Evolutionary conservation across 2,888 invertebrate species (phyloP).

Genomic region (Disparrhopalites patrizii): DNA sequence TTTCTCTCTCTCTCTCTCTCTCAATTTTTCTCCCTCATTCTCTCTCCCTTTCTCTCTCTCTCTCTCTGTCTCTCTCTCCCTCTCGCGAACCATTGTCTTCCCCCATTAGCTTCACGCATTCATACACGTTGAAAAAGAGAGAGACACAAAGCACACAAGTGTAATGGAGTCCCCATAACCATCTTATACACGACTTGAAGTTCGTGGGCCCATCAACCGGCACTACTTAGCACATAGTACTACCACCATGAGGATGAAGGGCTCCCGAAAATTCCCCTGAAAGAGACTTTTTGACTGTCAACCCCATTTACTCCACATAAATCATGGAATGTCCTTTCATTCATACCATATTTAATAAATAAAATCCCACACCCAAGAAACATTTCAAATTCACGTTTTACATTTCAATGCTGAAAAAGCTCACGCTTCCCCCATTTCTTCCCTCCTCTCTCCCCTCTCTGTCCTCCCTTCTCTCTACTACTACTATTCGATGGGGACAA

Average conservation of each 20-base stretch:
- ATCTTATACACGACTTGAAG: too few relatives aligned
- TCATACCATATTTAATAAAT: constrained; percentile 28
- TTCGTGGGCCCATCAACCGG: too few relatives aligned
- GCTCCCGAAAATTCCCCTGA: constrained; percentile 15
- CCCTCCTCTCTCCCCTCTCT: too few relatives aligned
- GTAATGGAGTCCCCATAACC: too few relatives aligned
- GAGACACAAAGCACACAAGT: too few relatives aligned
- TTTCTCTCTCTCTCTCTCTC: constrained; percentile 36
- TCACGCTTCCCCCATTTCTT: too few relatives aligned
- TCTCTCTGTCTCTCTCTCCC: constrained; percentile 27
- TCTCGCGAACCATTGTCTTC: constrained; percentile 25
- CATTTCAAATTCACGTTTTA: constrained; percentile 22
- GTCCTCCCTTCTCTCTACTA: too few relatives aligned
- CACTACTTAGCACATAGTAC: too few relatives aligned
- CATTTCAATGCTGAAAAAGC: constrained; percentile 12
- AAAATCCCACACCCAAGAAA: constrained; percentile 29
- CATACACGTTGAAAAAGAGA: too few relatives aligned
- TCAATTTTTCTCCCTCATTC: constrained; percentile 37
- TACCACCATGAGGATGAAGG: too few relatives aligned
- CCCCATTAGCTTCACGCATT: too few relatives aligned
- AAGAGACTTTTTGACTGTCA: constrained; percentile 34
- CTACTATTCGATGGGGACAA: too few relatives aligned
- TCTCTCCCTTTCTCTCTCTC: constrained; percentile 27
- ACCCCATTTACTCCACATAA: constrained; percentile 33
- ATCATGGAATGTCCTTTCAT: constrained; percentile 34